Evolutionary conservation across 2,113 vertebrate genomes (phyloP).

Genomic region (Morphnarchus princeps): DNA sequence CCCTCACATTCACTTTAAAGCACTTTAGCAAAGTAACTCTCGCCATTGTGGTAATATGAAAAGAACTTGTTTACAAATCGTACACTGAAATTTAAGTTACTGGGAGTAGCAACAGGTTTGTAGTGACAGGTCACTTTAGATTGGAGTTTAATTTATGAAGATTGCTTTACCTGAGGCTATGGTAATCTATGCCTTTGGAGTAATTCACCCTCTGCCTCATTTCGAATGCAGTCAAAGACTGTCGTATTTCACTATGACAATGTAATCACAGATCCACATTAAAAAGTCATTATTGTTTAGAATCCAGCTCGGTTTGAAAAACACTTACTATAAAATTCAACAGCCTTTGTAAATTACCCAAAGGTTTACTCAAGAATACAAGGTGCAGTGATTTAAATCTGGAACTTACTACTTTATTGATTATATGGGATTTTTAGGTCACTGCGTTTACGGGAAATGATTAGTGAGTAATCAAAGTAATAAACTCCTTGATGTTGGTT

Average conservation of each 20-base stretch:
- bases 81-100: conserved; percentile 71
- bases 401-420: conserved; percentile 85
- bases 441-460: conserved; percentile 77
- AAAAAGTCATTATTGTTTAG: conserved; percentile 99
- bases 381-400: conserved; percentile 85
- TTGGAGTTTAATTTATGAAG: conserved; percentile 99
- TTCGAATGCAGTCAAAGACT: conserved; percentile 85
- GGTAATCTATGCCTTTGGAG: conserved; percentile 82
- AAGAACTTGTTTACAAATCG: conserved; percentile 72
- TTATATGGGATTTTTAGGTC: conserved; percentile 72
- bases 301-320: conserved; percentile 93
- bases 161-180: conserved; percentile 88
- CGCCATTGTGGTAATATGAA: not conserved
- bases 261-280: conserved; percentile 99
- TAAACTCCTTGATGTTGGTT: conserved; percentile 72
- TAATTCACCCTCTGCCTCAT: conserved; percentile 89
- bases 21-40: conserved; percentile 50
- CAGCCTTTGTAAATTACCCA: conserved; percentile 90
- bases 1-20: not conserved
- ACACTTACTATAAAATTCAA: conserved; percentile 94
- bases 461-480: conserved; percentile 82
- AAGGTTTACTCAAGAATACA: conserved; percentile 90
- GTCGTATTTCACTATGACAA: conserved; percentile 97
- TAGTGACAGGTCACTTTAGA: conserved; percentile 85
- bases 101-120: conserved; percentile 74